Conservation (phyloP, 2,888 invertebrate genomes). For the Eurois occulta region DNA sequence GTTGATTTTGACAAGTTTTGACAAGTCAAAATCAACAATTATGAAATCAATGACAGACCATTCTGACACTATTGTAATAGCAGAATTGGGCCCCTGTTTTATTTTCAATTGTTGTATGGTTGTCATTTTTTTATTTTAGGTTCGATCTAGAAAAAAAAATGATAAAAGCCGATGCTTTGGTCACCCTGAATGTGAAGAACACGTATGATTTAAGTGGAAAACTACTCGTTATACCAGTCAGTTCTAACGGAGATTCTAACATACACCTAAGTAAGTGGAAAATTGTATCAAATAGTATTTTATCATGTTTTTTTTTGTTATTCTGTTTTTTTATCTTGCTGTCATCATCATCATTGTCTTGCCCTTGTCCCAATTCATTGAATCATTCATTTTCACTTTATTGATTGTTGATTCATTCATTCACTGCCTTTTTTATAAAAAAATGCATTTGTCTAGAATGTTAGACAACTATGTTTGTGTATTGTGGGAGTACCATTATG, state of each 20-base stretch:
- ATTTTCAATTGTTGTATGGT: not conserved
- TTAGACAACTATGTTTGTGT: not conserved
- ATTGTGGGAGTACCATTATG: not conserved
- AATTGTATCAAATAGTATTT: not conserved
- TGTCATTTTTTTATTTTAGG: slow-evolving; percentile 66
- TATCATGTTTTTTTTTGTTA: not conserved
- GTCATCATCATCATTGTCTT: too few relatives aligned
- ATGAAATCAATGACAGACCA: too few relatives aligned
- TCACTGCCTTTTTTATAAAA: not conserved
- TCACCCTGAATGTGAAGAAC: slow-evolving; percentile 80
- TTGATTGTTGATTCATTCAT: too few relatives aligned
- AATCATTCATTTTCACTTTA: too few relatives aligned
- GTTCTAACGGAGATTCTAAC: slow-evolving; percentile 78
- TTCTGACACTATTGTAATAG: too few relatives aligned
- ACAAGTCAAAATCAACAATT: too few relatives aligned
- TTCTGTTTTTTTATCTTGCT: not conserved
- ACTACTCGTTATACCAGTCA: slow-evolving; percentile 77
- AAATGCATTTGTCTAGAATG: not conserved
- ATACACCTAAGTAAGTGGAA: slow-evolving; percentile 80
- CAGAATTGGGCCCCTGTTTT: not conserved
- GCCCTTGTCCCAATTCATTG: too few relatives aligned
- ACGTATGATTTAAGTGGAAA: slow-evolving; percentile 81
- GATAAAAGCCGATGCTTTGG: slow-evolving; percentile 77
- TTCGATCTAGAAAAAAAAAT: slow-evolving; percentile 81
- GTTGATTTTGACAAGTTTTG: too few relatives aligned